Base-by-base conservation (phyloP, 2,888 invertebrate species). In the Kuschelorhynchus macadamiae region DNA sequence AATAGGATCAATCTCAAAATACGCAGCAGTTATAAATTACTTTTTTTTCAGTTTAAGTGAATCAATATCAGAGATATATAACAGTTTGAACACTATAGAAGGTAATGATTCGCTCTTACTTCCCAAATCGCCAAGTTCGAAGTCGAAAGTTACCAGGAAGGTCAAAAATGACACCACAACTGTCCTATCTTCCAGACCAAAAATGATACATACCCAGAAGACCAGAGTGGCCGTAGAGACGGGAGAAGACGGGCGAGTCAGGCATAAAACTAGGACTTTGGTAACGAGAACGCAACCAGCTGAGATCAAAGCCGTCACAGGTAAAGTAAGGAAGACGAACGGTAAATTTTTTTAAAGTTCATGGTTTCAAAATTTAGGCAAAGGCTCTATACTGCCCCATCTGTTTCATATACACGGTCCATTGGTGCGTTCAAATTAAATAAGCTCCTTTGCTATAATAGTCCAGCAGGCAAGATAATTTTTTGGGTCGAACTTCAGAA, bases 201-300 rank as follows among this genome's bases (percentile, higher is more conserved):
- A 90, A 77, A 92, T 92, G 92, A 92, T 92, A 74, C 92, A 92
- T 79, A 92, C 92, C 0, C 90, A 91, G 78, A 90, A 89, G 75
- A 86, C 87, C 49, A 82, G 87, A 32, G 85, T 87, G 1, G 82
- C 87, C 0, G 85, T 86, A 0, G 86, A 87, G 55, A 83, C 85
- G 1, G 83, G 82, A 7, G 86, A 86, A 56, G 86, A 86, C 12
- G 86, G 86, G 0, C 87, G 87, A 57, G 74, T 83, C 21, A 72
- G 86, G 30, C 88, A 88, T 55, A 88, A 87, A 73, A 87, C 88
- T 0, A 87, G 86, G 74, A 88, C 88, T 0, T 82, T 87, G 77
- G 85, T 89, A 0, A 87, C 87, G 0, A 81, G 86, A 71, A 87
- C 87, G 7, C 82, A 83, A 73, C 83, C 84, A 1, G 83, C 86